Evolutionary conservation across 2,888 invertebrate genomes (phyloP), one percentile per base, ranked within the genome.

Genomic region (Spisula subtruncata): DNA sequence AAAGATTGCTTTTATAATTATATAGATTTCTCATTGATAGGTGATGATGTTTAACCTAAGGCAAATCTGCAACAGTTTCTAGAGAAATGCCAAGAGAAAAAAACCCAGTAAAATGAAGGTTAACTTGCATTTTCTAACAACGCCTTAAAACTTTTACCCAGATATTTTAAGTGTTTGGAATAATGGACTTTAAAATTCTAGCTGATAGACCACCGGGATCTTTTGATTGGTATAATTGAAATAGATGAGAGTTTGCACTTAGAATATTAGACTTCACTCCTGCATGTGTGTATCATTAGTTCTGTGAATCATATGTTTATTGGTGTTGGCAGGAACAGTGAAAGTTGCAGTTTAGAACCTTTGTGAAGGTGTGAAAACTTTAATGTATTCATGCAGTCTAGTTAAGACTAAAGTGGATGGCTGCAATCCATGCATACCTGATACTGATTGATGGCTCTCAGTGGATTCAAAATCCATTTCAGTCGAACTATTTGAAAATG

Each of bases 191-290:
- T 66, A 66, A 66, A 66, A 25, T 12, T 41, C 41, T 41, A 8
- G 8, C 60, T 66, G n/a, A 66, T 25, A n/a, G 60, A 66, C 60
- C 25, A 25, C 60, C 60, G n/a, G 0, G 60, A 66, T 66, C 25
- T 25, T 12, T 25, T 66, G 60, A 66, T 66, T n/a, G 25, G 25
- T 66, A 5, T 41, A n/a, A 66, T 66, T 66, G 60, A 25, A 25
- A 25, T 66, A 25, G 60, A 66, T 66, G 60, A 66, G n/a, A n/a
- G 25, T 25, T 66, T 66, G 60, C 60, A 66, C 60, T 66, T 66
- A 66, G 25, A 66, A 66, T 25, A 66, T 66, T 66, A 66, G n/a
- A 66, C 25, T 66, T n/a, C 56, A 25, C 12, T 66, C 60, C n/a
- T 10, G n/a, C n/a, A 10, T 10, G 6, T n/a, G 60, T 25, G 60